Percentiles rank a stretch among this genome's conserved stretches.
These are phyloP conservation scores for Hypotaenidia philippensis DNA, from an alignment of 2,797 vertebrate genomes.

Conservation along the genomic window DNA sequence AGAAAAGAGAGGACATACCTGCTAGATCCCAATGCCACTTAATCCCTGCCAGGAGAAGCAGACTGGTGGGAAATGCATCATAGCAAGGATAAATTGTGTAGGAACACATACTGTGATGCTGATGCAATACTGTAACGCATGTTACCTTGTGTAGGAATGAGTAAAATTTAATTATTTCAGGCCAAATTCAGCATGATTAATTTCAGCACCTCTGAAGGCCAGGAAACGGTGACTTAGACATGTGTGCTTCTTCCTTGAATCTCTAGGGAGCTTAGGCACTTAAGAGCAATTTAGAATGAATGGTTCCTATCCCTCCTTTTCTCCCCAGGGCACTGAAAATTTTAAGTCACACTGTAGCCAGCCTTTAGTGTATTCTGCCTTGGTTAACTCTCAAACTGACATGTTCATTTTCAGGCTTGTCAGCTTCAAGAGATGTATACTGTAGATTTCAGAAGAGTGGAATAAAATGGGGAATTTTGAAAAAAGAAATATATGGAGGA, in stretches of 20 bases:
- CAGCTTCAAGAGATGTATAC: background rate
- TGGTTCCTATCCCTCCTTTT: background rate
- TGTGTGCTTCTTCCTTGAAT: background rate
- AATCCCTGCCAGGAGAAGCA: background rate
- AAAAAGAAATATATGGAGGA: background rate
- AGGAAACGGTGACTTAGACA: background rate
- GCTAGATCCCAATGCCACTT: background rate
- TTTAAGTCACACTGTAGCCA: background rate
- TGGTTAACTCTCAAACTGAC: background rate
- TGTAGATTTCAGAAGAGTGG: background rate
- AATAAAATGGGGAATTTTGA: background rate
- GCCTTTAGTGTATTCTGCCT: background rate
- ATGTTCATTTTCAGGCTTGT: slow-evolving; percentile 8
- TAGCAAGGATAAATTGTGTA: background rate
- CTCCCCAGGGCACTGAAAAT: background rate
- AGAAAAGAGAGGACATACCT: background rate
- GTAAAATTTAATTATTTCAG: slow-evolving; percentile 4
- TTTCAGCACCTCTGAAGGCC: slow-evolving; percentile 14
- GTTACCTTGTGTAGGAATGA: background rate
- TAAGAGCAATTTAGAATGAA: slow-evolving; percentile 8
- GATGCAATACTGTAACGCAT: background rate
- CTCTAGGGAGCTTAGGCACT: background rate
- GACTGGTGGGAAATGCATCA: background rate
- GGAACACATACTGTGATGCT: background rate
- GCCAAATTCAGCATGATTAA: slow-evolving; percentile 6